phyloP scores from a whole-genome alignment of 2,888 invertebrate species.

The Napeogenes sylphis region DNA sequence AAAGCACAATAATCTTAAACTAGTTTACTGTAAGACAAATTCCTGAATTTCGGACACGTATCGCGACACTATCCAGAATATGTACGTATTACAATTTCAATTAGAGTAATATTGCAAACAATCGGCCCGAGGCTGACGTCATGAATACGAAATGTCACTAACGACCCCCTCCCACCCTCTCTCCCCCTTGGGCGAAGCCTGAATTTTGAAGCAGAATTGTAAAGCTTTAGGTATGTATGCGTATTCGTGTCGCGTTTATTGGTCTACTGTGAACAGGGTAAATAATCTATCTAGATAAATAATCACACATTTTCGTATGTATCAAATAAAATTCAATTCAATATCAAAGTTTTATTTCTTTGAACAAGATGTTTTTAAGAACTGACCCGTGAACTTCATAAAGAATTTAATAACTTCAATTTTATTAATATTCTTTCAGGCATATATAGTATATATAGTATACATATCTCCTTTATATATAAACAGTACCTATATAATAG shows the following conservation, averaged over 20 bases:
- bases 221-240: conserved; percentile 24
- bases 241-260: conserved; percentile 22
- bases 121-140: conserved; percentile 73
- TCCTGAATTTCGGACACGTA: conserved; percentile 46
- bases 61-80: conserved; percentile 48
- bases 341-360: no score
- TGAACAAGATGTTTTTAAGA: no score
- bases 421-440: no score
- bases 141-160: conserved; percentile 78
- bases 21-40: not conserved
- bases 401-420: no score
- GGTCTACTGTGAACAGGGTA: conserved; percentile 20
- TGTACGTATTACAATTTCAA: conserved; percentile 75
- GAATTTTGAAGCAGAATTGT: conserved; percentile 65
- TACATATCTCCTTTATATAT: not conserved
- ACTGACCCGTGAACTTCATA: no score
- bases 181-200: conserved; percentile 46
- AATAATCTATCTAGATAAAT: not conserved
- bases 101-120: conserved; percentile 78
- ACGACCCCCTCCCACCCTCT: conserved; percentile 56
- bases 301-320: no score
- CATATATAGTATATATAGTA: not conserved
- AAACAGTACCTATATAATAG: not conserved
- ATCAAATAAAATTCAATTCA: no score
- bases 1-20: not conserved